Evolutionary conservation across 2,888 invertebrate genomes (phyloP).

Genomic region (Piscicola geometra): DNA sequence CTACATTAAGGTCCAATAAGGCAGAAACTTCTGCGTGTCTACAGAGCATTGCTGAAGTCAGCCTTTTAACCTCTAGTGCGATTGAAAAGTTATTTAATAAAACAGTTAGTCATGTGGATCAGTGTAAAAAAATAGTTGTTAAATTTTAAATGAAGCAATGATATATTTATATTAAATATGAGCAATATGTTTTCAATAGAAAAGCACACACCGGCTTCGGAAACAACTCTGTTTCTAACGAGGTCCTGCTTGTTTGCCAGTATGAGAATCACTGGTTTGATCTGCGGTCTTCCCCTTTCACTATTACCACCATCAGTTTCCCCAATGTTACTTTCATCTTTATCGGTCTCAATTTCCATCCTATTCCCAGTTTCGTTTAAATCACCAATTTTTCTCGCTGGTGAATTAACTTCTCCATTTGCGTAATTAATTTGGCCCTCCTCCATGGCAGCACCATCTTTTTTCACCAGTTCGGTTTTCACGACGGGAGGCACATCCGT

Average conservation of each 20-base stretch:
- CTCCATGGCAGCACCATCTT: too few species aligned
- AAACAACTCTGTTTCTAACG: slow-evolving; percentile 76
- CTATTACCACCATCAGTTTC: background rate
- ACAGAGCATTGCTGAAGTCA: slow-evolving; percentile 1
- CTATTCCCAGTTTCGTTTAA: too few species aligned
- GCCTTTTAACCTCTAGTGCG: background rate
- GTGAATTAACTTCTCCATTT: background rate
- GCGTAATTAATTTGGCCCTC: background rate
- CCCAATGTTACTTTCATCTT: background rate
- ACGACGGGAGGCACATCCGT: background rate
- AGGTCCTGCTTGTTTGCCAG: slow-evolving; percentile 90
- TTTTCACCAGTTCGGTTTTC: too few species aligned
- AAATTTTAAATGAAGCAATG: too few species aligned
- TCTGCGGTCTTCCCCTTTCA: background rate
- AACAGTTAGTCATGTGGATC: background rate
- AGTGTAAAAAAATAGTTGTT: too few species aligned
- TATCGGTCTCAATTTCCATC: background rate
- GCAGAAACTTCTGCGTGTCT: slow-evolving; percentile 28
- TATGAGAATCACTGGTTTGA: slow-evolving; percentile 64
- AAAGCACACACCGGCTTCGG: slow-evolving; percentile 69
- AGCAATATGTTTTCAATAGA: too few species aligned
- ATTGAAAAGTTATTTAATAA: background rate
- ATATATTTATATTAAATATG: too few species aligned
- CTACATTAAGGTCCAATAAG: slow-evolving; percentile 23
- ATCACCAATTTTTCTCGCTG: too few species aligned